Base-by-base conservation (phyloP, 2,113 vertebrate species). In the Chlorodrepanis virens region DNA sequence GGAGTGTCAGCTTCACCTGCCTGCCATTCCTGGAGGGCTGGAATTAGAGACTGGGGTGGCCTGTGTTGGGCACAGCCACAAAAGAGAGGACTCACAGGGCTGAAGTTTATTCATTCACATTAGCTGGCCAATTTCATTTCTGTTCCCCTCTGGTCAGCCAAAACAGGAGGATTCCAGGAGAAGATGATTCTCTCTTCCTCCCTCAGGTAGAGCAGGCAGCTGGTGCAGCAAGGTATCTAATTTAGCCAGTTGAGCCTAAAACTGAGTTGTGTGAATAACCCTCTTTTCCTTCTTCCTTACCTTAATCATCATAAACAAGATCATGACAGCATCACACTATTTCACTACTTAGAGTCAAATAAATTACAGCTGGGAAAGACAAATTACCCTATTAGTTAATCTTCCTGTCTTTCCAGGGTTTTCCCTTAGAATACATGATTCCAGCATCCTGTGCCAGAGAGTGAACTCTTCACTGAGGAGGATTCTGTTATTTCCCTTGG, bases 291-390 rank as follows among this genome's bases (percentile, higher is more conserved):
- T 90, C 80, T 89, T 88, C 64, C 71, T 96, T 89, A 78, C 60
- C 69, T 97, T 96, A 97, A 96, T 97, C 95, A 93, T 94, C 95
- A 95, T 95, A 97, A 97, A 97, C 94, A 94, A 96, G 96, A 93
- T 79, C 93, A 53, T 95, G 96, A 92, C 85, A 96, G 86, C 83
- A 89, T 90, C 93, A 84, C 92, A 74, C 70, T 95, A 97, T 95
- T 96, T 96, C 74, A 95, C 94, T 95, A 83, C 93, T 96, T 94
- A 96, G 57, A 96, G 89, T 86, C 79, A 96, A 95, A 95, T 94
- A 95, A 96, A 96, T 97, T 93, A 91, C 90, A 87, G 63, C 76
- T 75, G 49, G 77, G 91, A 96, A 95, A 97, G 93, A 93, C 85
- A 96, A 91, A 96, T 92, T 94, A 93, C 92, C 64, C 89, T 86